Base-by-base conservation (phyloP, 2,888 invertebrate genomes). In the Imbricaverruca yamaguchii region DNA sequence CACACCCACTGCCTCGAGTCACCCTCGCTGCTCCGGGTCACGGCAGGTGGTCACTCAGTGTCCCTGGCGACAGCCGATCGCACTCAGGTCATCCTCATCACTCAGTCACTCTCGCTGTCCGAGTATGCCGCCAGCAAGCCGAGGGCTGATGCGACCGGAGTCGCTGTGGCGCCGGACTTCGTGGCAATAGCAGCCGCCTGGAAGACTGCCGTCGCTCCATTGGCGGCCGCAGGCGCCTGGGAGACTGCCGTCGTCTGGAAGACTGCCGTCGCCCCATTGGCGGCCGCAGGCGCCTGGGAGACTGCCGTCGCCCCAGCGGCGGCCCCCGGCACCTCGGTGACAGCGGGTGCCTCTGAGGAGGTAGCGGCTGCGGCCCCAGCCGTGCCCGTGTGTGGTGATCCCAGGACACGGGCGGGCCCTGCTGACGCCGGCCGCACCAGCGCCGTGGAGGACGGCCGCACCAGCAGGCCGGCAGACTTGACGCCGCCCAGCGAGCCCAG, bases 81-180 rank as follows among this genome's bases (percentile, higher is more conserved):
- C 39, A 39, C 39, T 39, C 39, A 39, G 39, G 39, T 39, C 39
- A 39, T 39, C 1, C 39, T 39, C 39, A 39, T 39, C 39, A 39
- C 69, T 69, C 53, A 74, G 74, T 74, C 74, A 53, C 74, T 74
- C 53, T 74, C 74, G 10, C 74, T 74, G 74, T 74, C 74, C 74
- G 74, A 74, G 74, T 74, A 74, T 7, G 74, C 53, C 1, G 53
- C 74, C 23, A 74, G 18, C 74, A 74, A 53, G 6, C 74, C 80
- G 11, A 81, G 81, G 57, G 81, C 80, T 25, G 80, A 77, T 74
- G 80, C 80, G 69, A 80, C 78, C 80, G 78, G 56, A n/a, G 39
- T 65, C 82, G 80, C 77, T 81, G 74, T 80, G 69, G 56, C 61
- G 74, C 25, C 65, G 81, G 79, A 56, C 74, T n/a, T 69, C 8